Percentiles rank a stretch among this genome's conserved stretches.
Conservation (phyloP, 2,797 vertebrate species). For the Amblyopsis hoosieri region DNA sequence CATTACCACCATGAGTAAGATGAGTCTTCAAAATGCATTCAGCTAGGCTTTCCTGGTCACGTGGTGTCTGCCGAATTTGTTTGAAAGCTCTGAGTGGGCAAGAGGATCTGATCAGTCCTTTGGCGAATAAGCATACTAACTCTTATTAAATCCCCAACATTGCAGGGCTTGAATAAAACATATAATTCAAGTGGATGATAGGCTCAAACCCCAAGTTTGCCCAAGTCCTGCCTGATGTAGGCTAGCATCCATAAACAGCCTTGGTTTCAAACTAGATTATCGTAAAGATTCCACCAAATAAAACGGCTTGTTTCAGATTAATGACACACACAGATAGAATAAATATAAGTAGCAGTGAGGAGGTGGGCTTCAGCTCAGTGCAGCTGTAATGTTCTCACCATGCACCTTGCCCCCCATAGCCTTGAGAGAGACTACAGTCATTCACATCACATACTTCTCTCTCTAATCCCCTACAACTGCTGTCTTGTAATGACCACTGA, state of each 20-base stretch:
- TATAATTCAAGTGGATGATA: constrained; percentile 46
- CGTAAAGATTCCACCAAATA: not conserved
- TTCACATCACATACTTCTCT: constrained; percentile 50
- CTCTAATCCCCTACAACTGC: constrained; percentile 45
- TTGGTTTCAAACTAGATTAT: constrained; percentile 17
- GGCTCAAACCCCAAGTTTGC: constrained; percentile 46
- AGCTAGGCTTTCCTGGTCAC: constrained; percentile 34
- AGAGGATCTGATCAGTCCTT: constrained; percentile 43
- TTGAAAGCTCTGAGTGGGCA: constrained; percentile 32
- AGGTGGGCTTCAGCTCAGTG: not conserved
- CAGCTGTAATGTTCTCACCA: not conserved
- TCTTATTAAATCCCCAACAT: constrained; percentile 25
- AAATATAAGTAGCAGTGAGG: not conserved
- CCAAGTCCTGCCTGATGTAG: constrained; percentile 30
- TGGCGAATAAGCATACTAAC: constrained; percentile 36
- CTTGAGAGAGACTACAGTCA: constrained; percentile 41
- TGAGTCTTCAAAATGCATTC: constrained; percentile 34
- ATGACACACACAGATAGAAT: not conserved
- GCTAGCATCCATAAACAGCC: constrained; percentile 26
- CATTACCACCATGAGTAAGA: constrained; percentile 36
- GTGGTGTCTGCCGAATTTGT: constrained; percentile 34
- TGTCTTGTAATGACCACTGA: constrained; percentile 49
- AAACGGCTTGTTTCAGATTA: constrained; percentile 5
- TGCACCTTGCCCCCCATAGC: constrained; percentile 9
- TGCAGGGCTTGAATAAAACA: constrained; percentile 63